Evolutionary conservation across 1,140 invertebrate genomes (phyloP).

Genomic region (Conus betulinus): DNA sequence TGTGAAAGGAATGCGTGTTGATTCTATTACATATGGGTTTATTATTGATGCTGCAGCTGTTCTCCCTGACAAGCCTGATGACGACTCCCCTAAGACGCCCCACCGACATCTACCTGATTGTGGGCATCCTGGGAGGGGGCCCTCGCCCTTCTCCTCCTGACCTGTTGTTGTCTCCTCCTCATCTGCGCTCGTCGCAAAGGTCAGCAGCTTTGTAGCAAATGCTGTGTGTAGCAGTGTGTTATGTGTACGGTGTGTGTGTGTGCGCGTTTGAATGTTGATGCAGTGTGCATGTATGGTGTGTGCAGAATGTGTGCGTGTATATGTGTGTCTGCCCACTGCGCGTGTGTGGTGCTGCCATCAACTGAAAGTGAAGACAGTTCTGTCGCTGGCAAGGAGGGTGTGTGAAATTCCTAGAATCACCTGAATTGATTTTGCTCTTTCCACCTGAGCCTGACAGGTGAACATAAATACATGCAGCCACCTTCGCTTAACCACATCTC

Average conservation of each 20-base stretch:
- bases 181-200: constrained; percentile 24
- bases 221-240: neutral
- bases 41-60: neutral
- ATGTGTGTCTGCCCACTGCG: no score
- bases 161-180: constrained; percentile 17
- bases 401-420: no score
- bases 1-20: no score
- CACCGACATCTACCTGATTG: constrained; percentile 24
- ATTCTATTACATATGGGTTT: neutral
- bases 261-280: neutral
- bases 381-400: no score
- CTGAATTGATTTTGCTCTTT: no score
- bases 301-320: no score
- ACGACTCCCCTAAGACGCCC: neutral
- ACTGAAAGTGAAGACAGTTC: no score
- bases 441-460: no score
- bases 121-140: constrained; percentile 17
- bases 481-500: no score
- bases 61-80: neutral
- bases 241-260: neutral
- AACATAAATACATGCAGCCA: no score
- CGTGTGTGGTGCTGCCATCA: no score
- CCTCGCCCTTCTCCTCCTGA: neutral
- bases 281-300: neutral
- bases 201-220: neutral